Evolutionary conservation across 1,140 invertebrate species (phyloP).

Genomic region (Nebria ingens): DNA sequence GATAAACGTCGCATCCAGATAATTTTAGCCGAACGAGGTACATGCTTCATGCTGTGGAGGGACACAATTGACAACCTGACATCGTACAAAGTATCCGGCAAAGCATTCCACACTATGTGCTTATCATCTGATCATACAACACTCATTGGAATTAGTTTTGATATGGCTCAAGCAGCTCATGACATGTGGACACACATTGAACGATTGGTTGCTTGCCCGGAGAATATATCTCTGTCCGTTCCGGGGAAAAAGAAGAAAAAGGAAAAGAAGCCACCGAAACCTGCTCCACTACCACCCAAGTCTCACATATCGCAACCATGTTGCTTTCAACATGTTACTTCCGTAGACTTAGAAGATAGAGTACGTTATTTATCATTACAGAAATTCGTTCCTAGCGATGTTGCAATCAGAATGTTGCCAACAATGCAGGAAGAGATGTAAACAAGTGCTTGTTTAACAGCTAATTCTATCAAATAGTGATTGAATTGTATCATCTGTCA

Average conservation of each 20-base stretch:
- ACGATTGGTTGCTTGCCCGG: constrained; percentile 60
- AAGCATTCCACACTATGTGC: constrained; percentile 75
- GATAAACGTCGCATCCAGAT: constrained; percentile 63
- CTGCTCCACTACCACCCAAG: constrained; percentile 56
- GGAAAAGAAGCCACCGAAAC: constrained; percentile 40
- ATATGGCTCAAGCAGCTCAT: constrained; percentile 58
- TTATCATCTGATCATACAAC: constrained; percentile 57
- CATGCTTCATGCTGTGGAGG: constrained; percentile 75
- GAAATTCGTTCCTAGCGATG: constrained; percentile 27
- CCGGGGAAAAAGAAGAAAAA: constrained; percentile 52
- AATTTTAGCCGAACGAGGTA: constrained; percentile 69
- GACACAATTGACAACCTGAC: constrained; percentile 70
- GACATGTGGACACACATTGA: constrained; percentile 61
- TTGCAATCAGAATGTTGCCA: neutral
- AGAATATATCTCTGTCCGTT: constrained; percentile 65
- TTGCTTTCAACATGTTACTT: constrained; percentile 78
- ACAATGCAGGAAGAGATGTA: neutral
- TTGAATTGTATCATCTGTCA: too few relatives aligned
- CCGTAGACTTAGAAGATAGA: constrained; percentile 58
- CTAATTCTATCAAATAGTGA: too few relatives aligned
- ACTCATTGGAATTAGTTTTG: constrained; percentile 61
- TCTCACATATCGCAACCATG: constrained; percentile 77
- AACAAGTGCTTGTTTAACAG: too few relatives aligned
- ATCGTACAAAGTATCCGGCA: constrained; percentile 51
- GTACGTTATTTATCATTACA: constrained; percentile 57